Conservation (phyloP, 2,113 vertebrate genomes). For the Pteruthius melanotis region DNA sequence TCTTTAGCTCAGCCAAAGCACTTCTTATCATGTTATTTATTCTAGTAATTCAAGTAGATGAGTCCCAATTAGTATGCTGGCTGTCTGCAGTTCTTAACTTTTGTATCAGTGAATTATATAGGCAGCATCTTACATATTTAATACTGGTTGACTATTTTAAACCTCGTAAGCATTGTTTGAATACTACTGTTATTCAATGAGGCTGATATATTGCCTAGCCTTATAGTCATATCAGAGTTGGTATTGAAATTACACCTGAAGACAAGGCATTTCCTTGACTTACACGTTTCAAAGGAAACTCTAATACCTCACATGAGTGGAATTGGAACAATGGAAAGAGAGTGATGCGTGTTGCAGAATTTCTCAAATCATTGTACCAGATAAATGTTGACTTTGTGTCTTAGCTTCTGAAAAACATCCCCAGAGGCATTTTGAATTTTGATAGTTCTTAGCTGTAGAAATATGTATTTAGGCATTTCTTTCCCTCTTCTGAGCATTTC, state of each 20-base stretch:
- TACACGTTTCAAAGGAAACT: neutral
- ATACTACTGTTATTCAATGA: neutral
- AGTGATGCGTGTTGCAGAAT: neutral
- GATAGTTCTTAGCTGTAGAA: neutral
- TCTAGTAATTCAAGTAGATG: neutral
- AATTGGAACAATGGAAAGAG: neutral
- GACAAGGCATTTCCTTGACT: neutral
- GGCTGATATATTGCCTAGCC: neutral
- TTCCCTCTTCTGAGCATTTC: neutral
- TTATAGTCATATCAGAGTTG: neutral
- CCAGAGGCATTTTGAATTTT: neutral
- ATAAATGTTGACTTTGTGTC: neutral
- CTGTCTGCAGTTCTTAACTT: neutral
- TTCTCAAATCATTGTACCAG: neutral
- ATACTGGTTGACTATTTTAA: neutral
- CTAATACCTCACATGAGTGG: neutral
- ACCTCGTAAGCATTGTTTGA: neutral
- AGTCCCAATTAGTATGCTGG: neutral
- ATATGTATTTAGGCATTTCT: neutral
- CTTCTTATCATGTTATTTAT: neutral
- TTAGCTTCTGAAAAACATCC: neutral
- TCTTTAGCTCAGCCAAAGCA: neutral
- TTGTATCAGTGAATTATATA: neutral
- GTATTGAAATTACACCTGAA: neutral
- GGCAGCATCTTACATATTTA: neutral